phyloP scores from a whole-genome alignment of 2,113 vertebrate species.

The Leptobrachium ailaonicum region DNA sequence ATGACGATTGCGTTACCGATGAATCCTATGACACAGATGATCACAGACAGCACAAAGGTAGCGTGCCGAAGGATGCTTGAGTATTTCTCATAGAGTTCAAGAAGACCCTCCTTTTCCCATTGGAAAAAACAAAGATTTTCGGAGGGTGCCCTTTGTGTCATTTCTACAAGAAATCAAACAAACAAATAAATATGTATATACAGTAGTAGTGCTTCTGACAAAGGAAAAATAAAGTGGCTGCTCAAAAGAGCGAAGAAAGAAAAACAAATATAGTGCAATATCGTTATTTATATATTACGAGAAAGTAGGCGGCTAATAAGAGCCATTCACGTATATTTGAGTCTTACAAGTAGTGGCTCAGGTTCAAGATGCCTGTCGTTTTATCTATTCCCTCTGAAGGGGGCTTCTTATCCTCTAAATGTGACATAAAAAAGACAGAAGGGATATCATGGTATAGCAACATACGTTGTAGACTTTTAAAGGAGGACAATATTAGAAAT shows the following conservation, averaged over 20 bases:
- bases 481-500: too few species aligned
- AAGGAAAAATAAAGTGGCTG: background rate
- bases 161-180: background rate
- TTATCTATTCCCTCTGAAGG: too few species aligned
- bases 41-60: background rate
- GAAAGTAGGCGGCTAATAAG: too few species aligned
- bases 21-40: conserved; percentile 6
- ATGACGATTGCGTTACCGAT: conserved; percentile 28
- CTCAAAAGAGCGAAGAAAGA: background rate
- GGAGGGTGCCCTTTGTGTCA: background rate
- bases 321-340: too few species aligned
- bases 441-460: too few species aligned
- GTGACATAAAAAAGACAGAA: too few species aligned
- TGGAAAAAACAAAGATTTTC: background rate
- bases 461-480: too few species aligned
- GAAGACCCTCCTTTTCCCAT: background rate
- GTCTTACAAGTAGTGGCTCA: too few species aligned
- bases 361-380: too few species aligned
- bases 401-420: too few species aligned
- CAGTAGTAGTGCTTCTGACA: background rate
- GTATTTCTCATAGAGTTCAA: background rate
- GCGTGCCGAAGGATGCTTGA: background rate
- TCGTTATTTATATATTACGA: too few species aligned
- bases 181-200: background rate
- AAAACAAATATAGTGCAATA: too few species aligned